A percentile compares a stretch with the other conserved stretches of the same genome.
phyloP scores from a whole-genome alignment of 2,797 vertebrate species.

The Enteromius radiatus region DNA sequence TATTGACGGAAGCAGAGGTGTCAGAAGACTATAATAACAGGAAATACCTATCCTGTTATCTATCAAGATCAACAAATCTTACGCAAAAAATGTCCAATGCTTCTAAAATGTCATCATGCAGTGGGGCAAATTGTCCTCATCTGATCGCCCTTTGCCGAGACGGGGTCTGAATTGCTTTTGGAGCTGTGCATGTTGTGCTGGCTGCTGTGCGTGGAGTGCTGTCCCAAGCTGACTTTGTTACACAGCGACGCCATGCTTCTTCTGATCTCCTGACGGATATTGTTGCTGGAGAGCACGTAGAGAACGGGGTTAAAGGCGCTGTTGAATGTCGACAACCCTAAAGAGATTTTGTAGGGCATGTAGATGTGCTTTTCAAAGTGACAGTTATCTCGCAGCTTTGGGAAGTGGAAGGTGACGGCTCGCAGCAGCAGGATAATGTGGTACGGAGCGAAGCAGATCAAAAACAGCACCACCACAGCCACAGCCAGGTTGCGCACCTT shows the following conservation, averaged over 20 bases:
- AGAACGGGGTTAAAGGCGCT: constrained; percentile 87
- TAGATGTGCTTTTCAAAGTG: constrained; percentile 77
- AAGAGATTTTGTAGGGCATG: constrained; percentile 75
- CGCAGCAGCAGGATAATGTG: constrained; percentile 83
- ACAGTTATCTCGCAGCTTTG: constrained; percentile 46
- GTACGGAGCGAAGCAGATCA: constrained; percentile 88
- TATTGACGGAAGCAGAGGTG: neutral
- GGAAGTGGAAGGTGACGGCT: constrained; percentile 71
- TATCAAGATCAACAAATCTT: neutral
- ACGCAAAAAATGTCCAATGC: neutral
- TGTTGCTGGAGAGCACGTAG: constrained; percentile 84
- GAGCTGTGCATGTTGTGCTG: constrained; percentile 59
- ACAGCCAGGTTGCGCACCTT: constrained; percentile 76
- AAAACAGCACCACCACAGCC: constrained; percentile 83
- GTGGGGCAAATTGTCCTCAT: neutral
- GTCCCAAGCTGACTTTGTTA: constrained; percentile 16
- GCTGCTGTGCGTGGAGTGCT: constrained; percentile 60
- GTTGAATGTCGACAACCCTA: constrained; percentile 86
- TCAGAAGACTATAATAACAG: neutral
- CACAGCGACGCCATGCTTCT: constrained; percentile 63
- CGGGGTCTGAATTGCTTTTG: constrained; percentile 63
- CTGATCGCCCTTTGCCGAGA: neutral
- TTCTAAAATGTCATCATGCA: neutral
- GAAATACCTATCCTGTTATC: neutral
- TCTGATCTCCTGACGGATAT: constrained; percentile 77